A percentile compares a stretch with the other conserved stretches of the same genome.
phyloP scores from a whole-genome alignment of 2,113 vertebrate species.

The Macroglossus sobrinus region DNA sequence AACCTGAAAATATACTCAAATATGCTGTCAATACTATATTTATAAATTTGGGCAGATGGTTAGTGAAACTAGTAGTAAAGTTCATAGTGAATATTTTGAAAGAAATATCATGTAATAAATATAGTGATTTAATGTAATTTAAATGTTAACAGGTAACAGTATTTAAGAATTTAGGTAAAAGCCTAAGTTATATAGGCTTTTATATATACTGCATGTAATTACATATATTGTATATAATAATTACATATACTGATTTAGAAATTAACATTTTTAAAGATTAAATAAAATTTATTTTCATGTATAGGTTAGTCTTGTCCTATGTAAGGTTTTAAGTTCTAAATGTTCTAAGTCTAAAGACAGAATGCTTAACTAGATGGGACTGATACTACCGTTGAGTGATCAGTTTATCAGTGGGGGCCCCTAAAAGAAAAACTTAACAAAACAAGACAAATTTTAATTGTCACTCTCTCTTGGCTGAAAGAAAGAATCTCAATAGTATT shows the following conservation, averaged over 20 bases:
- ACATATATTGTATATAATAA: not conserved
- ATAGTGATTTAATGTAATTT: constrained; percentile 20
- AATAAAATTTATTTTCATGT: constrained; percentile 6
- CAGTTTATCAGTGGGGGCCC: not conserved
- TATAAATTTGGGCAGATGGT: not conserved
- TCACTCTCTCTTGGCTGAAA: not conserved
- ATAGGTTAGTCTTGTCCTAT: not conserved
- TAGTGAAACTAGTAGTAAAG: constrained; percentile 20
- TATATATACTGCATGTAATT: too few species aligned
- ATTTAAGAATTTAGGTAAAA: constrained; percentile 4
- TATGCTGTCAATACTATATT: not conserved
- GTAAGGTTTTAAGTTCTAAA: not conserved
- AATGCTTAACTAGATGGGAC: not conserved
- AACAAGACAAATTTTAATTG: not conserved
- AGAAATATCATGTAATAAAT: not conserved
- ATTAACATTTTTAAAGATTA: constrained; percentile 30
- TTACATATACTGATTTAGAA: not conserved
- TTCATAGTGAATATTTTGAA: constrained; percentile 10
- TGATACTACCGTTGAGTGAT: not conserved
- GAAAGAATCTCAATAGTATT: not conserved
- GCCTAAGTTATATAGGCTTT: not conserved
- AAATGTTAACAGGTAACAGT: constrained; percentile 27
- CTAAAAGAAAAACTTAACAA: not conserved
- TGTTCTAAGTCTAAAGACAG: not conserved
- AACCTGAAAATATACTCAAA: not conserved